Conservation (phyloP, 2,113 vertebrate genomes). For the Eidolon helvum region DNA sequence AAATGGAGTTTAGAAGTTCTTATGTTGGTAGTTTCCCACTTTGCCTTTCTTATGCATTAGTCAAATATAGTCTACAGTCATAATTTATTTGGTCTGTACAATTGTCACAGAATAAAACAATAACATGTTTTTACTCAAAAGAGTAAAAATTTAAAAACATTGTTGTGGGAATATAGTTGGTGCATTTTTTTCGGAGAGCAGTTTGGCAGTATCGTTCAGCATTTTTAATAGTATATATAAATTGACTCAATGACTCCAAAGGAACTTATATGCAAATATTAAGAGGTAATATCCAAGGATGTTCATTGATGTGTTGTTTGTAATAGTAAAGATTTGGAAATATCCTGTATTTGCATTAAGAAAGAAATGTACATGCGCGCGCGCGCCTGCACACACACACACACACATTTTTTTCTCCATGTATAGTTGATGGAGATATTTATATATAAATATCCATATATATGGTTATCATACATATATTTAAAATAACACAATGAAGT, state of each 20-base stretch:
- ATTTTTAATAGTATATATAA: conserved; percentile 24
- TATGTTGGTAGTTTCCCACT: conserved; percentile 30
- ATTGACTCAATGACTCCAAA: neutral
- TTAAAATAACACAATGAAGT: neutral
- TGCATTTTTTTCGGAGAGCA: neutral
- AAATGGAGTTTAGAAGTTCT: conserved; percentile 1
- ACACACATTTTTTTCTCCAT: neutral
- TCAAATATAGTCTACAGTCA: neutral
- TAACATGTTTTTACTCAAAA: neutral
- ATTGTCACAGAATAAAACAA: neutral
- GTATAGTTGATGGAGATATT: neutral
- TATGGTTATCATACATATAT: neutral
- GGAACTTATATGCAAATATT: neutral
- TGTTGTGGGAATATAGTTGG: neutral
- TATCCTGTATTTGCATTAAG: neutral
- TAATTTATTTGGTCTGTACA: neutral
- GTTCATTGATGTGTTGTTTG: neutral
- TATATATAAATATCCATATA: neutral
- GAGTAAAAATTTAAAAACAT: neutral
- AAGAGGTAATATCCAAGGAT: neutral
- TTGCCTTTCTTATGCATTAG: neutral
- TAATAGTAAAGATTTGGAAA: conserved; percentile 15
- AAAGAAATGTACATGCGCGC: neutral
- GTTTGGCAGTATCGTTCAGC: neutral
- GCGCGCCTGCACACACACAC: neutral